Percentiles rank a stretch among this genome's conserved stretches.
Evolutionary conservation across 2,797 vertebrate species (phyloP).

Genomic region (Tachyglossus aculeatus): DNA sequence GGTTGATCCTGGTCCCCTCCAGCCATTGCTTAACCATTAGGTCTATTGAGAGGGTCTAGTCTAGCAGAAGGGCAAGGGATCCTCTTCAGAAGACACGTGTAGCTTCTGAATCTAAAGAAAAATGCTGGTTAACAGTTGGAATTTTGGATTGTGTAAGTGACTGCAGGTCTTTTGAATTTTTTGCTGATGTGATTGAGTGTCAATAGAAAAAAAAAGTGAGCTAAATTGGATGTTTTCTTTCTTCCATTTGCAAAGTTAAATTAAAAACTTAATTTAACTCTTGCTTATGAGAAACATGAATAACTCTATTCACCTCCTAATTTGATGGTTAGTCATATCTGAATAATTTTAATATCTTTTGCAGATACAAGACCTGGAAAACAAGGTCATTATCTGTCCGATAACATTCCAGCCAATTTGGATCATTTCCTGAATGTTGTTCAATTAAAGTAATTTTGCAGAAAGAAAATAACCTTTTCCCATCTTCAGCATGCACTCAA

Average conservation of each 20-base stretch:
- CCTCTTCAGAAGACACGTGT: too few species aligned
- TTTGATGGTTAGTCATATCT: constrained; percentile 7
- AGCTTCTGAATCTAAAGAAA: too few species aligned
- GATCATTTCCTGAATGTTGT: neutral
- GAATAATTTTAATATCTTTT: constrained; percentile 12
- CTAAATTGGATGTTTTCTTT: constrained; percentile 6
- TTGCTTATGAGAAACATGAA: constrained; percentile 7
- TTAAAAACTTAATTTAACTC: constrained; percentile 17
- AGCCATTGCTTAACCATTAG: too few species aligned
- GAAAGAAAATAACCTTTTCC: neutral
- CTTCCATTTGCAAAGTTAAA: constrained; percentile 1
- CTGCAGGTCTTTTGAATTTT: too few species aligned
- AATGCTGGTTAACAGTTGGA: too few species aligned
- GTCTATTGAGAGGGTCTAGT: too few species aligned
- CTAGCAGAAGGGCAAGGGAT: too few species aligned
- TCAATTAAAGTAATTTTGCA: constrained; percentile 4
- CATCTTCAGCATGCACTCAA: neutral
- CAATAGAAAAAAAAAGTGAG: too few species aligned
- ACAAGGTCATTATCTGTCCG: neutral
- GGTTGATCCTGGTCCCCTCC: too few species aligned
- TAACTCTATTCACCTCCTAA: constrained; percentile 2
- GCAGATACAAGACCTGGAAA: neutral
- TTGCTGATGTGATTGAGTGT: too few species aligned
- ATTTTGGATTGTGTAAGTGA: too few species aligned
- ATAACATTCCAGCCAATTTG: constrained; percentile 2